Evolutionary conservation across 2,113 vertebrate species (phyloP).

Genomic region (Pseudorasbora parva): DNA sequence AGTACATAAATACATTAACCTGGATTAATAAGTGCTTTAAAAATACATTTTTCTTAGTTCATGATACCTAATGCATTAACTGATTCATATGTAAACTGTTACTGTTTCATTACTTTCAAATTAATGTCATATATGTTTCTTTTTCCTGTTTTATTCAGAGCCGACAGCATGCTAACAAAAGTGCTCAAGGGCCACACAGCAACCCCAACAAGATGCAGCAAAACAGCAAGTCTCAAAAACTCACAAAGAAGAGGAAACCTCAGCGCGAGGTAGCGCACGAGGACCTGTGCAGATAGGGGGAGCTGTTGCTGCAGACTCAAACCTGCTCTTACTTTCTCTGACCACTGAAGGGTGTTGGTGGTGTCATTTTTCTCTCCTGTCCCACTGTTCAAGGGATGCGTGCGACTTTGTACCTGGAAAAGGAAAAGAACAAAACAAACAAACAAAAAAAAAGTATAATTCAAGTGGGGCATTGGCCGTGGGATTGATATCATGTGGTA

Average conservation of each 20-base stretch:
- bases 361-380: slow-evolving; percentile 55
- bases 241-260: slow-evolving; percentile 97
- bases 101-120: not conserved
- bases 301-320: slow-evolving; percentile 58
- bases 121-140: not conserved
- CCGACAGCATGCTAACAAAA: slow-evolving; percentile 87
- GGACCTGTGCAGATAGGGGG: slow-evolving; percentile 93
- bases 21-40: not conserved
- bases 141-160: slow-evolving; percentile 74
- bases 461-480: slow-evolving; percentile 61
- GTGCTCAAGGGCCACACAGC: slow-evolving; percentile 84
- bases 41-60: not conserved
- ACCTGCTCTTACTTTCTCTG: slow-evolving; percentile 64
- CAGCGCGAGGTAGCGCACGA: slow-evolving; percentile 87
- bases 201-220: slow-evolving; percentile 85
- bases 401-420: slow-evolving; percentile 64
- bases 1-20: not conserved
- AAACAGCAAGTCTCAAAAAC: slow-evolving; percentile 87
- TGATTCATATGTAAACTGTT: not conserved
- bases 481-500: slow-evolving; percentile 68
- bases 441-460: slow-evolving; percentile 38
- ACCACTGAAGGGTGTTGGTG: slow-evolving; percentile 64
- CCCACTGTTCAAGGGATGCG: slow-evolving; percentile 54
- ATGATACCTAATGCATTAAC: not conserved
- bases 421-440: slow-evolving; percentile 53